Conservation (phyloP, 2,113 vertebrate species). For the Rhombomys opimus region DNA sequence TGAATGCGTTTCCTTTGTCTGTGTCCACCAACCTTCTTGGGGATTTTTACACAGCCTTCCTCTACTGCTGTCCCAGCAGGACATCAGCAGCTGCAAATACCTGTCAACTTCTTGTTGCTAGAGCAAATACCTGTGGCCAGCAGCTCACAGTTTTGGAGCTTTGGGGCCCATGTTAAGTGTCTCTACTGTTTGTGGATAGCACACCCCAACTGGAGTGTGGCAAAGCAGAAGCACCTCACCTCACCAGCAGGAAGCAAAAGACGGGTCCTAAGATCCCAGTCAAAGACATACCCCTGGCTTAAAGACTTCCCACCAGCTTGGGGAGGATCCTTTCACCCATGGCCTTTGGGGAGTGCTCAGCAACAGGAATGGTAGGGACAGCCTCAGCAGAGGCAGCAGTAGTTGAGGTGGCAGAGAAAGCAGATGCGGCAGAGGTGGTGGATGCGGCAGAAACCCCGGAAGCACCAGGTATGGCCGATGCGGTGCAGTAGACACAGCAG, state of each 20-base stretch:
- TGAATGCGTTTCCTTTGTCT: no score
- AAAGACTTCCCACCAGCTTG: background rate
- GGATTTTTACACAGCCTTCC: background rate
- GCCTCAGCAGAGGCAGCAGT: background rate
- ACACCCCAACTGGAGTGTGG: background rate
- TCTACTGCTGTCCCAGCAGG: rapidly evolving
- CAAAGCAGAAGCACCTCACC: background rate
- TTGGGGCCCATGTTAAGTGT: background rate
- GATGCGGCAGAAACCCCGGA: background rate
- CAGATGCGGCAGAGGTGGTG: background rate
- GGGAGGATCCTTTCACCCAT: background rate
- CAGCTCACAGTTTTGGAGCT: background rate
- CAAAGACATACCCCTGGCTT: background rate
- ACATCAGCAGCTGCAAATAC: no score
- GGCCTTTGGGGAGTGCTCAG: background rate
- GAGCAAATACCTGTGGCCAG: background rate
- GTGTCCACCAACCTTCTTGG: no score
- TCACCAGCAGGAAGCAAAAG: background rate
- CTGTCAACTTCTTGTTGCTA: background rate
- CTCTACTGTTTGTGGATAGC: background rate
- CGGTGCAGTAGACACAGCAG: background rate
- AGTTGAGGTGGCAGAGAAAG: no score
- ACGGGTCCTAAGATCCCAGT: background rate
- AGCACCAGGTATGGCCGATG: background rate
- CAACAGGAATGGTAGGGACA: background rate